These are phyloP conservation scores for Hyperopisus bebe DNA, from an alignment of 2,113 vertebrate genomes.

Conservation along the genomic window DNA sequence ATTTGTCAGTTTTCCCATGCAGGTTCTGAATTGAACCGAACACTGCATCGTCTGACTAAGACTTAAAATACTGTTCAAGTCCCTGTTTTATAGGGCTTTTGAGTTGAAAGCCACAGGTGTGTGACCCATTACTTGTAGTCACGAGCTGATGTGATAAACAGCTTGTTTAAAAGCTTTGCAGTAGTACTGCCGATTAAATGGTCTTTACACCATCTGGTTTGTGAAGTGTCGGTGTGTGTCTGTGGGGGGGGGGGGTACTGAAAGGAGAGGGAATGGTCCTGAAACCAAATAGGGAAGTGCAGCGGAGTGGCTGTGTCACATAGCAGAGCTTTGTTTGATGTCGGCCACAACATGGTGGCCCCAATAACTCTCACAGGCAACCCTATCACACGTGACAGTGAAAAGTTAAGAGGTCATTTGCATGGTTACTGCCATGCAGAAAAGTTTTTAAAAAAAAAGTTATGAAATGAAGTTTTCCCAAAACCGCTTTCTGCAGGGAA, in stretches of 20 bases:
- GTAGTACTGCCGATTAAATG: neutral
- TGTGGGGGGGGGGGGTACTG: constrained; percentile 17
- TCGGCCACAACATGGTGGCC: constrained; percentile 42
- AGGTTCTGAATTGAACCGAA: neutral
- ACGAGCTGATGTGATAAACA: constrained; percentile 64
- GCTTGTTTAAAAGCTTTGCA: constrained; percentile 41
- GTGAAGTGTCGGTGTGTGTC: neutral
- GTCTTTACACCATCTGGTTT: constrained; percentile 38
- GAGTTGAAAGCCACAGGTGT: constrained; percentile 47
- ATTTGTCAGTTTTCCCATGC: neutral
- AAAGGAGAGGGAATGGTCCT: constrained; percentile 19
- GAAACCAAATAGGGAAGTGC: constrained; percentile 44
- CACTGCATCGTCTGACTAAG: neutral
- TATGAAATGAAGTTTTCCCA: constrained; percentile 60
- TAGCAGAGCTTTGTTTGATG: constrained; percentile 54
- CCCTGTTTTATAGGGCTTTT: neutral
- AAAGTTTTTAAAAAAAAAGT: constrained; percentile 60
- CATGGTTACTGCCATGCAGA: constrained; percentile 60
- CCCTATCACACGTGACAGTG: constrained; percentile 30
- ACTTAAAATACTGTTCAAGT: neutral
- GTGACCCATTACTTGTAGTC: constrained; percentile 60
- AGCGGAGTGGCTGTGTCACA: constrained; percentile 48
- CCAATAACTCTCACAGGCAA: neutral
- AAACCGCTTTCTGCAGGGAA: constrained; percentile 59
- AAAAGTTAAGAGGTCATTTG: constrained; percentile 59